phyloP scores from a whole-genome alignment of 2,888 invertebrate species.

The Eubasilissa splendida region DNA sequence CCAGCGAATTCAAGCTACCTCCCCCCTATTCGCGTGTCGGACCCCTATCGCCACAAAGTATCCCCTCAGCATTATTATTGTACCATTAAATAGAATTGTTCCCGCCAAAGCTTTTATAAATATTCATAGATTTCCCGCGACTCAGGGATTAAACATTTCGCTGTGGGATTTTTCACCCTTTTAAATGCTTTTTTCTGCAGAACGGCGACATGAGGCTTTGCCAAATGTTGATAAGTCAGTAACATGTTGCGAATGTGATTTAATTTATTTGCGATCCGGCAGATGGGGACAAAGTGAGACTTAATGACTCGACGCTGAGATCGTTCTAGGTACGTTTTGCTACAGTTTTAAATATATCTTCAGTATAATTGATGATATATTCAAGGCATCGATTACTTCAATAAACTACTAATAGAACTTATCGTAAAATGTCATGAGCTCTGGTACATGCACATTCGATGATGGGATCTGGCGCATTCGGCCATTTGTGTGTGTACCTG shows the following conservation, averaged over 20 bases:
- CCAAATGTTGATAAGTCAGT: conserved; percentile 26
- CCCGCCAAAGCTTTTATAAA: conserved; percentile 53
- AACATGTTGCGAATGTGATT: conserved; percentile 40
- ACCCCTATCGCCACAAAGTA: conserved; percentile 21
- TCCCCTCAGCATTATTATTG: conserved; percentile 49
- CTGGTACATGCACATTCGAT: too few species aligned
- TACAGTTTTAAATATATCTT: too few species aligned
- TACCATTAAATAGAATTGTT: conserved; percentile 52
- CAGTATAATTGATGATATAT: too few species aligned
- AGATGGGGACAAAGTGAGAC: conserved; percentile 14
- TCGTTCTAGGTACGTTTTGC: too few species aligned
- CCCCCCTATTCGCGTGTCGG: conserved; percentile 15
- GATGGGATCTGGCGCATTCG: too few species aligned
- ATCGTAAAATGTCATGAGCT: too few species aligned
- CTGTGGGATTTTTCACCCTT: conserved; percentile 39
- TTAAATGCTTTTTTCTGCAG: conserved; percentile 35
- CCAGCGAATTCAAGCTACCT: not conserved
- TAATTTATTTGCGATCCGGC: conserved; percentile 31
- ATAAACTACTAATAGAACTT: too few species aligned
- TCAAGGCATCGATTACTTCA: too few species aligned
- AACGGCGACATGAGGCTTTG: conserved; percentile 1
- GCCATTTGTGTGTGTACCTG: too few species aligned
- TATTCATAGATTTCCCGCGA: conserved; percentile 55
- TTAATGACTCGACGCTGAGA: too few species aligned
- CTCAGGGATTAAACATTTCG: conserved; percentile 44